phyloP scores from a whole-genome alignment of 2,113 vertebrate species.

The Lipophrys pholis region DNA sequence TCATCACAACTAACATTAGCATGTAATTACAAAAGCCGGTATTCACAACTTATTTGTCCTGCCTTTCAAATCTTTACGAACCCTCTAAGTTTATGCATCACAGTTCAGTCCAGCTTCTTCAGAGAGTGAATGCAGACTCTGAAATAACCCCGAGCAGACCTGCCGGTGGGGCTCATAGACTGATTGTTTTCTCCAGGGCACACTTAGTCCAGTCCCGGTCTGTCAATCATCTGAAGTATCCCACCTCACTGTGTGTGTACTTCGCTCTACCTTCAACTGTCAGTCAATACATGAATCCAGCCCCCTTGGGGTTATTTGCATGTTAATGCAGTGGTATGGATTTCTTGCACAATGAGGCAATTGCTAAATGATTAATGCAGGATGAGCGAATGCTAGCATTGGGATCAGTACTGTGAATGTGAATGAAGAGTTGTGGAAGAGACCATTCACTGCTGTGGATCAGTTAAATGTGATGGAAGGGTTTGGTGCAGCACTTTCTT shows the following conservation, averaged over 20 bases:
- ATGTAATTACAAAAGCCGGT: too few species aligned
- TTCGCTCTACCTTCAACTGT: slow-evolving; percentile 27
- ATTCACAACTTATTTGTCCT: too few species aligned
- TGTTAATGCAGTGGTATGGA: slow-evolving; percentile 45
- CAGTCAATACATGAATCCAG: slow-evolving; percentile 43
- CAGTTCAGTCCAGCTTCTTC: slow-evolving; percentile 10
- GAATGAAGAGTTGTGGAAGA: slow-evolving; percentile 1
- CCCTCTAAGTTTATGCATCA: neutral
- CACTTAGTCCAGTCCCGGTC: slow-evolving; percentile 13
- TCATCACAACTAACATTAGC: too few species aligned
- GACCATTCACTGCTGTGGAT: slow-evolving; percentile 8
- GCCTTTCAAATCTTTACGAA: too few species aligned
- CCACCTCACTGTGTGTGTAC: slow-evolving; percentile 7
- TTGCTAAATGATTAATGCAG: slow-evolving; percentile 15
- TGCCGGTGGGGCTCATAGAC: slow-evolving; percentile 23
- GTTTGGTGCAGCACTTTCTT: neutral
- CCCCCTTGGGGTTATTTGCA: slow-evolving; percentile 53
- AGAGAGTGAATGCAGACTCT: neutral
- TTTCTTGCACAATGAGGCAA: slow-evolving; percentile 24
- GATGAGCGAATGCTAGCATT: slow-evolving; percentile 20
- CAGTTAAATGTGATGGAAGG: neutral
- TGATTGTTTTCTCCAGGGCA: slow-evolving; percentile 50
- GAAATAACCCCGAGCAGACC: slow-evolving; percentile 4
- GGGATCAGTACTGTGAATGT: slow-evolving; percentile 10
- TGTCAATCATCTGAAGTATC: slow-evolving; percentile 8